A percentile compares a stretch with the other conserved stretches of the same genome.
Conservation (phyloP, 2,797 vertebrate species). For the Choloepus didactylus region DNA sequence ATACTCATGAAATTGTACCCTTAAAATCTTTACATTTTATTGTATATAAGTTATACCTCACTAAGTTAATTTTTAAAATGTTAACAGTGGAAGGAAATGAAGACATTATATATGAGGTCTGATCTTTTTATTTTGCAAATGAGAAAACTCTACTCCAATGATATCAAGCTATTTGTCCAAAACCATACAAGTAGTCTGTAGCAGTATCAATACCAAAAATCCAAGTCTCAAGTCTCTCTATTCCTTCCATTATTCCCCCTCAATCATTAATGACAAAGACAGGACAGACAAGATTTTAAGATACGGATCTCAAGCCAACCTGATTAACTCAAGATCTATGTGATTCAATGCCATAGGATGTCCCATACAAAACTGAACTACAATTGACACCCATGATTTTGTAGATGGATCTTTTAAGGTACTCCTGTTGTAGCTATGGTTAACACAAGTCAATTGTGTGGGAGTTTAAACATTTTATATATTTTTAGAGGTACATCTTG, state of each 20-base stretch:
- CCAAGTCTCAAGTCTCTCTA: neutral
- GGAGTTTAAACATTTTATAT: neutral
- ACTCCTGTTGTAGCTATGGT: neutral
- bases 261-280: neutral
- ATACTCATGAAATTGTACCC: neutral
- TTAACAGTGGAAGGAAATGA: neutral
- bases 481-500: neutral
- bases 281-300: neutral
- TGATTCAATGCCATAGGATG: neutral
- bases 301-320: neutral
- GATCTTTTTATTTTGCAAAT: neutral
- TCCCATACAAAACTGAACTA: neutral
- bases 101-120: neutral
- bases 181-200: neutral
- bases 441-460: neutral
- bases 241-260: neutral
- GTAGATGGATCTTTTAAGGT: neutral
- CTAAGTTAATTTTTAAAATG: neutral
- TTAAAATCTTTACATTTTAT: conserved; percentile 1
- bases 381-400: neutral
- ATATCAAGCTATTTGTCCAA: conserved; percentile 26
- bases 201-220: neutral
- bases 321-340: neutral
- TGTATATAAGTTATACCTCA: neutral
- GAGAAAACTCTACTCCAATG: neutral